These are phyloP conservation scores for Microcebus tavaratra DNA, from an alignment of 2,113 vertebrate genomes.

Conservation along the genomic window DNA sequence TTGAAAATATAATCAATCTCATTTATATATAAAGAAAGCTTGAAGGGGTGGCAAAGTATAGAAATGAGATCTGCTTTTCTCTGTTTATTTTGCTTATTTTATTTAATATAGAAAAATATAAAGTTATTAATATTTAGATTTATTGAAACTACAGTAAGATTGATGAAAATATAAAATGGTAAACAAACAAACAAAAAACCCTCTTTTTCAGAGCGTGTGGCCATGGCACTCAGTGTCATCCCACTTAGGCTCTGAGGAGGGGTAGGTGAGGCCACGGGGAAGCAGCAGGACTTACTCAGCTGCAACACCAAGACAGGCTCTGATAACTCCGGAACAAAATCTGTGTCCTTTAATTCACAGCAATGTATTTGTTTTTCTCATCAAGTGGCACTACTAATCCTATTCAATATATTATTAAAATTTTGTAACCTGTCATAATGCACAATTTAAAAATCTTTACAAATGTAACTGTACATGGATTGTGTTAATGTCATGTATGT, in stretches of 20 bases:
- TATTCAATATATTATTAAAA: background rate
- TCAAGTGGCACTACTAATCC: background rate
- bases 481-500: background rate
- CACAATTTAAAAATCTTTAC: background rate
- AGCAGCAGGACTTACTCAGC: background rate
- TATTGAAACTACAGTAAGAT: background rate
- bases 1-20: background rate
- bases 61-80: background rate
- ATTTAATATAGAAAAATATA: background rate
- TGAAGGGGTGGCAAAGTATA: no score
- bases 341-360: rapidly evolving
- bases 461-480: background rate
- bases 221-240: rapidly evolving
- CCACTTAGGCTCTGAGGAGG: rapidly evolving
- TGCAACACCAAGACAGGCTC: background rate
- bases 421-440: no score
- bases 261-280: rapidly evolving
- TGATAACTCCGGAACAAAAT: no score
- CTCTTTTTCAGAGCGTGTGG: background rate
- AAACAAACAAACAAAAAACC: no score
- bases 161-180: background rate
- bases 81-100: no score
- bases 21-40: background rate
- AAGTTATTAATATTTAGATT: background rate
- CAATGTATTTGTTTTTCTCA: no score